Conservation (phyloP, 2,888 invertebrate species). For the Hemithea aestivaria region DNA sequence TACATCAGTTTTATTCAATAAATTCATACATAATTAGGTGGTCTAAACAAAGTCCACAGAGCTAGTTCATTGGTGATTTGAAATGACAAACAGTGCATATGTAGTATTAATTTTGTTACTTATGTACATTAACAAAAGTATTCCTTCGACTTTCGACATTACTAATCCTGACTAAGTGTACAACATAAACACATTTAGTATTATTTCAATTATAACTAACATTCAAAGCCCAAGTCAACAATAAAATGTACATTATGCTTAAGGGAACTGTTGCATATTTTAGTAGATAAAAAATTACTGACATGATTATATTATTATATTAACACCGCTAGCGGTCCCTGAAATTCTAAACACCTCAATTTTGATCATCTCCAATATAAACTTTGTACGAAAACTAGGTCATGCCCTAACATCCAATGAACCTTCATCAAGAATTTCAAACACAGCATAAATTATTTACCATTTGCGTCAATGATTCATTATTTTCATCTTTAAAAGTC, state of each 20-base stretch:
- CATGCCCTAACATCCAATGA: constrained; percentile 9
- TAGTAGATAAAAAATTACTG: constrained; percentile 33
- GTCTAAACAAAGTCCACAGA: constrained; percentile 56
- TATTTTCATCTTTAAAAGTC: constrained; percentile 42
- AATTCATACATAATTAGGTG: constrained; percentile 67
- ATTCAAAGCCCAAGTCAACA: constrained; percentile 41
- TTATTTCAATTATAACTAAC: constrained; percentile 31
- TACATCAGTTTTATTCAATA: constrained; percentile 69
- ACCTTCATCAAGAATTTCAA: constrained; percentile 34
- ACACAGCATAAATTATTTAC: constrained; percentile 40
- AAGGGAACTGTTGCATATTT: constrained; percentile 24
- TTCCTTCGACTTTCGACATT: constrained; percentile 39
- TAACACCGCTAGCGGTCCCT: constrained; percentile 63
- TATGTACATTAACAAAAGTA: constrained; percentile 52
- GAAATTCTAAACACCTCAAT: constrained; percentile 17
- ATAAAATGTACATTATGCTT: constrained; percentile 48
- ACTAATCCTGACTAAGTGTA: constrained; percentile 40
- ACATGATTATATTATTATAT: constrained; percentile 39
- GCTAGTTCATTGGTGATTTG: constrained; percentile 59
- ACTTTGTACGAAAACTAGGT: constrained; percentile 26
- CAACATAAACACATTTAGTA: constrained; percentile 16
- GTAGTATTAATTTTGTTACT: constrained; percentile 47
- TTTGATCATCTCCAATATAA: constrained; percentile 18
- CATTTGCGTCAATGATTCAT: constrained; percentile 42
- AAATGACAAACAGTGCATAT: constrained; percentile 59